Percentiles rank a stretch among this genome's conserved stretches.
These are phyloP conservation scores for Athalia circularis DNA, from an alignment of 2,888 invertebrate species.

Conservation along the genomic window DNA sequence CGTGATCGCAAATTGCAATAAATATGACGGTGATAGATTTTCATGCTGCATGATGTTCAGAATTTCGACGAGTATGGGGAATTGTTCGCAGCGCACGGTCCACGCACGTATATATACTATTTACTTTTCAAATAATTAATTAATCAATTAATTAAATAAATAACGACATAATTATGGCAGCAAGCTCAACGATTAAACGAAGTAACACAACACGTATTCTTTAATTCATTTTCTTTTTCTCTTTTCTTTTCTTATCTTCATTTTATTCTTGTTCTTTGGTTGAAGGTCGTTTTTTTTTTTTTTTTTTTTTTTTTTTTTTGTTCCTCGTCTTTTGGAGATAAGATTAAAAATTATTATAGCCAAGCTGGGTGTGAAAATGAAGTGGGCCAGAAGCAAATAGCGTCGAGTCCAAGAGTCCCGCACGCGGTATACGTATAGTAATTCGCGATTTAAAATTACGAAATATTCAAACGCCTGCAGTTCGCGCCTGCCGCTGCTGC, in stretches of 20 bases:
- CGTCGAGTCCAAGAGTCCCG: not conserved
- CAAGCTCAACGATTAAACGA: too few species aligned
- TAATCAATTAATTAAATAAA: not conserved
- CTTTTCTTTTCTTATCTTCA: not conserved
- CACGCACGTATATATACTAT: conserved; percentile 51
- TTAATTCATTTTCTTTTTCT: not conserved
- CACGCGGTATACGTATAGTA: not conserved
- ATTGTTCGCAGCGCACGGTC: conserved; percentile 69
- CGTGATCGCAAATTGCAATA: not conserved
- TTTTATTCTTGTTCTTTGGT: not conserved
- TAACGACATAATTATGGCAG: too few species aligned
- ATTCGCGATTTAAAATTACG: not conserved
- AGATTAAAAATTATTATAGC: not conserved
- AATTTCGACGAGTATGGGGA: conserved; percentile 67
- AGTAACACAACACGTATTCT: not conserved
- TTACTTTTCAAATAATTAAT: not conserved
- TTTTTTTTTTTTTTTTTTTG: not conserved
- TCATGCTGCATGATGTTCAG: not conserved
- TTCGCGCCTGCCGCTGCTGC: not conserved
- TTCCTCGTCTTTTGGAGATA: not conserved
- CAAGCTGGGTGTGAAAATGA: not conserved
- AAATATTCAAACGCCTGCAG: not conserved
- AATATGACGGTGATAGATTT: not conserved
- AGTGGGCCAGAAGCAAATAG: not conserved
- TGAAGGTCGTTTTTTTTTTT: not conserved